Base-by-base conservation (phyloP, 2,888 invertebrate species). In the Punctoribates punctum region DNA sequence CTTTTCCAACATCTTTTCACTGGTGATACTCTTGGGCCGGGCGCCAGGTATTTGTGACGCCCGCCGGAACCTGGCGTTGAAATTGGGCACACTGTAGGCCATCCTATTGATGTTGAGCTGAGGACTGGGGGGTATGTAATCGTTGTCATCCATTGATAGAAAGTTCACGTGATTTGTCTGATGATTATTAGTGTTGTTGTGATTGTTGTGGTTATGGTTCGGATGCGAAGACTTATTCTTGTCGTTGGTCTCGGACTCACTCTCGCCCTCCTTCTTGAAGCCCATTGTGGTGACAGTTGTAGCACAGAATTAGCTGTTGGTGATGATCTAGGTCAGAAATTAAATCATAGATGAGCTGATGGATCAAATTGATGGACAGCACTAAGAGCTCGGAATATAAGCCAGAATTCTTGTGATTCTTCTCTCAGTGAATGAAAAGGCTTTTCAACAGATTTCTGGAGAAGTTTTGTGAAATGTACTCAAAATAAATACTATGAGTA, bases 41-140 rank as follows among this genome's bases (percentile, higher is more conserved):
- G 38, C 51, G n/a, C 57, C 73, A 1, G 73, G 57, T 57, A 73
- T 57, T 54, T 73, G 73, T 9, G 73, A 73, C 1, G 57, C 11
- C 8, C 73, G 23, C 25, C 73, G 6, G 27, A 27, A 73, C n/a
- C 57, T 13, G 27, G 51, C 54, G 29, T 73, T 73, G 34, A 73
- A 73, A 57, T 57, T 73, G 6, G 38, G 51, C 34, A 73, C 4
- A 54, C 54, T 54, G 34, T 73, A 73, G 29, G 73, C 73, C 73
- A 73, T 73, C 27, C 73, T 57, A 46, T 75, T 72, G 70, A 75
- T 76, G 25, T 38, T 42, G 9, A 70, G 67, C n/a, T 75, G 67
- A 42, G 67, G 70, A 67, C 67, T 67, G 15, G 67, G 67, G n/a
- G 67, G 67, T 60, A 60, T 60, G 25, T 9, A 9, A 23, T 17